Evolutionary conservation across 1,140 invertebrate species (phyloP).

Genomic region (Carposina sasakii): DNA sequence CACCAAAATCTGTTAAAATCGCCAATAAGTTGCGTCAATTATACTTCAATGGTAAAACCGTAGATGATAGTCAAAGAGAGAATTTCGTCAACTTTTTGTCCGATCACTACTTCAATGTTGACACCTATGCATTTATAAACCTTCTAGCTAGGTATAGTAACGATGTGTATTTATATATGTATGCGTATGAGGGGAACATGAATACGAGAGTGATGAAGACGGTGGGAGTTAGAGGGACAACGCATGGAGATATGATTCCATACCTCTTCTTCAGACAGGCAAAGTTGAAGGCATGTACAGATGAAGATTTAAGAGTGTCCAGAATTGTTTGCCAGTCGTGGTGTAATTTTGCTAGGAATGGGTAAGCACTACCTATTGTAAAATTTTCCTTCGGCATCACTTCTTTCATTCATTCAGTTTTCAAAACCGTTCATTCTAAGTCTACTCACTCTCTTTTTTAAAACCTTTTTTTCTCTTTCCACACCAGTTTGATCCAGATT

Average conservation of each 20-base stretch:
- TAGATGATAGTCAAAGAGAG: conserved; percentile 26
- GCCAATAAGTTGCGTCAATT: conserved; percentile 49
- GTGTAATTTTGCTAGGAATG: conserved; percentile 79
- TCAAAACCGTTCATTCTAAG: too few relatives aligned
- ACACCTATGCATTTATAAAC: conserved; percentile 56
- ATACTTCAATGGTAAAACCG: conserved; percentile 63
- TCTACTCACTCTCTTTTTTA: too few relatives aligned
- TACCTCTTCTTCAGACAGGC: conserved; percentile 74
- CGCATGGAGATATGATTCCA: conserved; percentile 77
- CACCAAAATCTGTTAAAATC: conserved; percentile 31
- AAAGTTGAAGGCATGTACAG: conserved; percentile 41
- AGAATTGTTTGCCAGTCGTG: conserved; percentile 74
- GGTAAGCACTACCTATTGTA: conserved; percentile 74
- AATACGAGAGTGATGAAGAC: conserved; percentile 46
- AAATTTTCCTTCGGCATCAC: too few relatives aligned
- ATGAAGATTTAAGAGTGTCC: conserved; percentile 41
- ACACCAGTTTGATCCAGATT: too few relatives aligned
- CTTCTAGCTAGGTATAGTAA: conserved; percentile 35
- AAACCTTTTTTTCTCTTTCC: conserved; percentile 3
- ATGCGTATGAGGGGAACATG: conserved; percentile 56
- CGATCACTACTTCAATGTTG: conserved; percentile 63
- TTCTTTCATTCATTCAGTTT: too few relatives aligned
- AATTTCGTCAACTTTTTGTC: conserved; percentile 56
- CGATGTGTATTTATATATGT: conserved; percentile 66
- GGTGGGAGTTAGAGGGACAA: conserved; percentile 62